Conservation (phyloP, 2,797 vertebrate genomes). For the Columba guinea region DNA sequence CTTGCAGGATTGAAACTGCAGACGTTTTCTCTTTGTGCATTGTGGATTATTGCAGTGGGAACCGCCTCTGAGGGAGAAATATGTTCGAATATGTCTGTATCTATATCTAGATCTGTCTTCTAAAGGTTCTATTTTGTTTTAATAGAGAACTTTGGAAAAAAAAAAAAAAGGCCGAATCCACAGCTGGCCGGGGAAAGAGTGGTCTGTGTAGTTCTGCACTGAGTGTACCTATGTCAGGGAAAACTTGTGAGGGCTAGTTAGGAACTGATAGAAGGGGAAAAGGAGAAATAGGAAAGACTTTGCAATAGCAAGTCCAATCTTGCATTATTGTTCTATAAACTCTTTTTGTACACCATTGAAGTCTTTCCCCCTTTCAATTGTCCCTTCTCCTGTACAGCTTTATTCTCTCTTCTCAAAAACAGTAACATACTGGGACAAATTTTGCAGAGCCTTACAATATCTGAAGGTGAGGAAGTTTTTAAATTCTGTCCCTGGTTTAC, state of each 20-base stretch:
- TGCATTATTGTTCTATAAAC: not conserved
- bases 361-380: not conserved
- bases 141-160: not conserved
- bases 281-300: not conserved
- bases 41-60: not conserved
- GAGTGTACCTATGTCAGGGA: accelerated
- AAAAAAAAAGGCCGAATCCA: not conserved
- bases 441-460: not conserved
- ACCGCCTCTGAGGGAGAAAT: not conserved
- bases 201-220: accelerated
- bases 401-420: not conserved
- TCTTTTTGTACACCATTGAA: not conserved
- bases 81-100: not conserved
- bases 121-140: not conserved
- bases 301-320: not conserved
- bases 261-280: not conserved
- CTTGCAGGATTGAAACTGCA: not conserved
- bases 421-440: not conserved
- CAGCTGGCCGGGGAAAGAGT: accelerated
- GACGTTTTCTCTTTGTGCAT: not conserved
- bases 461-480: not conserved
- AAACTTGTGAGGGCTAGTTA: not conserved
- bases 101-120: accelerated
- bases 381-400: not conserved
- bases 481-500: not conserved